Percentiles rank a stretch among this genome's conserved stretches.
Conservation (phyloP, 2,113 vertebrate genomes). For the Grammomys surdaster region DNA sequence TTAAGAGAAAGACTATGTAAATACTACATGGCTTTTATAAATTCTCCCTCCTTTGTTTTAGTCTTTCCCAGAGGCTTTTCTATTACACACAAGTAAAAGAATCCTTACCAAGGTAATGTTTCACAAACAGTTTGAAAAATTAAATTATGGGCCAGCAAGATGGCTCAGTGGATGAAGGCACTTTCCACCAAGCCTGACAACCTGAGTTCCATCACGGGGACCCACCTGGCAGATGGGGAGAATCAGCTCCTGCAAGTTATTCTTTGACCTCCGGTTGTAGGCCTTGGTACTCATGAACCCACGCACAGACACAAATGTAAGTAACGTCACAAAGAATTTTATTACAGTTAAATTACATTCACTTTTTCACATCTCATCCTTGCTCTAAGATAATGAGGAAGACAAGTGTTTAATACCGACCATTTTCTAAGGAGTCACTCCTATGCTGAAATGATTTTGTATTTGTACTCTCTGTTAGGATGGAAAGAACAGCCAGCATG, state of each 20-base stretch:
- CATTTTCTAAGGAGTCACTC: not conserved
- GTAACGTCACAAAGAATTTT: not conserved
- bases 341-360: not conserved
- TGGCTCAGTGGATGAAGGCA: too few species aligned
- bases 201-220: not conserved
- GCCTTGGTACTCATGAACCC: not conserved
- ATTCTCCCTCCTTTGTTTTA: not conserved
- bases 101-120: not conserved
- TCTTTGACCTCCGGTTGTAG: not conserved
- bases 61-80: not conserved
- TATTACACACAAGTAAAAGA: not conserved
- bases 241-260: not conserved
- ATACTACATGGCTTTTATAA: not conserved
- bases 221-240: not conserved
- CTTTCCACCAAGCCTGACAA: not conserved
- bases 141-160: too few species aligned
- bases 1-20: not conserved
- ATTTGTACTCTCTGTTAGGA: not conserved
- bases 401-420: not conserved
- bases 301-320: too few species aligned
- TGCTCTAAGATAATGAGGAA: constrained; percentile 3
- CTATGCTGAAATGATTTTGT: not conserved
- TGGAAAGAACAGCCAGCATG: not conserved
- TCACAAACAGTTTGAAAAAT: constrained; percentile 31
- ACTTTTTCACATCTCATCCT: not conserved